Base-by-base conservation (phyloP, 2,888 invertebrate genomes). In the Oeneis ivallda region DNA sequence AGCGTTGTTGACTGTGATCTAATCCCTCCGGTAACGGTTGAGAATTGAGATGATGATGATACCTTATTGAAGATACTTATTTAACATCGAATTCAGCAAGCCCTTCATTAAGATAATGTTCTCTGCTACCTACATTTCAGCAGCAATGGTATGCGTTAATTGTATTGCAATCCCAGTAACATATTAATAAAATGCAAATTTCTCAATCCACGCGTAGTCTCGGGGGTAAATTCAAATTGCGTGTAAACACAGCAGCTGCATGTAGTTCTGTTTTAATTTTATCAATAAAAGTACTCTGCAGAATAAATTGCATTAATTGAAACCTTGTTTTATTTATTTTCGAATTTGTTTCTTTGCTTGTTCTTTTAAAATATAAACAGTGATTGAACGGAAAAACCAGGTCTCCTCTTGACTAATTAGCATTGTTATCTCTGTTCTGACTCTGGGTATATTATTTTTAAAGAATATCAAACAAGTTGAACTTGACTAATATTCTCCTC, bases 141-240 rank as follows among this genome's bases (percentile, higher is more conserved):
- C 5, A 26, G 26, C 26, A 26, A 26, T 26, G 26, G 26, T 26
- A 26, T 34, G 17, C 49, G 11, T 37, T 54, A 41, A 56, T 41
- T 41, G 41, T 56, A 49, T 47, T 59, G 49, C 37, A 59, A 59
- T 59, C 47, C 47, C 10, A 37, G 49, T 62, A 56, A 50, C 62
- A 65, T 53, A 65, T 65, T 65, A 57, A 65, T 45, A 65, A 60
- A 65, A 65, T 65, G 65, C 62, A 65, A 65, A 65, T 65, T 62
- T 65, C 54, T 62, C 62, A 62, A 65, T 62, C 62, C 62, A 62
- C 43, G 65, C 65, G 65, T 56, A 57, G 56, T 62, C 62, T 65
- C 65, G 50, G 41, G 65, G 65, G 65, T 57, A 66, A 56, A 66
- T 66, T 57, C 57, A 62, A 66, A 66, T 66, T 62, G 57, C 49